phyloP scores from a whole-genome alignment of 1,140 invertebrate species.

The Drosophila santomea region DNA sequence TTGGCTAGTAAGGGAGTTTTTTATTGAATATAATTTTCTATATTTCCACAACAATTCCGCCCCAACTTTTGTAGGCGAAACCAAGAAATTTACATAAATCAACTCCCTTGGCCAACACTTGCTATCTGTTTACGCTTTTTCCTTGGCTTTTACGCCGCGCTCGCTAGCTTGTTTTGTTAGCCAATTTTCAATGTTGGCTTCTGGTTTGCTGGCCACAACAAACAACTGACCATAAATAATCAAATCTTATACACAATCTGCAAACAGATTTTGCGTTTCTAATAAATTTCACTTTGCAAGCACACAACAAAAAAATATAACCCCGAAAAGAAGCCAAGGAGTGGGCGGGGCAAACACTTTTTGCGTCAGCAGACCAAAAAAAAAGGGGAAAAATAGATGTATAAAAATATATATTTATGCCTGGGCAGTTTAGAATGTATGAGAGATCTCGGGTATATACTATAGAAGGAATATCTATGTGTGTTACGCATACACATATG shows the following conservation, averaged over 20 bases:
- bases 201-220: conserved; percentile 50
- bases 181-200: conserved; percentile 51
- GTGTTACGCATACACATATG: background rate
- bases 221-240: conserved; percentile 79
- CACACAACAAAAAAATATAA: conserved; percentile 28
- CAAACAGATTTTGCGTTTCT: conserved; percentile 82
- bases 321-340: conserved; percentile 15
- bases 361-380: conserved; percentile 47
- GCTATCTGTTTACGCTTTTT: conserved; percentile 24
- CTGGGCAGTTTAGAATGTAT: conserved; percentile 21
- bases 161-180: conserved; percentile 31
- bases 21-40: conserved; percentile 25
- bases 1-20: background rate
- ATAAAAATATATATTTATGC: conserved; percentile 70
- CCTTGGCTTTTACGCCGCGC: background rate
- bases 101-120: conserved; percentile 29
- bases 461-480: conserved; percentile 4
- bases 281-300: conserved; percentile 80
- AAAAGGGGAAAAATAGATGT: conserved; percentile 54
- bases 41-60: conserved; percentile 29
- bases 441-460: conserved; percentile 8
- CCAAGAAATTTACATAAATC: conserved; percentile 48
- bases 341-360: conserved; percentile 49
- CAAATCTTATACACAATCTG: conserved; percentile 80
- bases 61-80: conserved; percentile 21